Conservation (phyloP, 1,140 invertebrate species). For the Pseudobourletiella spinata region DNA sequence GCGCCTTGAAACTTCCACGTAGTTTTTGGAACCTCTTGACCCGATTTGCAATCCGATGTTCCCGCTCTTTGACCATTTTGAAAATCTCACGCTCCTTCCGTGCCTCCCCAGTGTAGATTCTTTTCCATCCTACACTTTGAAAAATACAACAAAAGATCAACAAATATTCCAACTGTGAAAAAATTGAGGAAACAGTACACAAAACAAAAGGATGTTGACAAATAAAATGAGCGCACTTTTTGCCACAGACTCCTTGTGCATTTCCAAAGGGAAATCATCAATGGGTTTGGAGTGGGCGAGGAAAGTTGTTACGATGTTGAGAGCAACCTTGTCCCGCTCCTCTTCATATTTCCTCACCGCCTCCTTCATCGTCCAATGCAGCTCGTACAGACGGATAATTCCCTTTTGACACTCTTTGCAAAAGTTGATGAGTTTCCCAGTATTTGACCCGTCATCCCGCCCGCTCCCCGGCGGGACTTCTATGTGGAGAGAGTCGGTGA, state of each 20-base stretch:
- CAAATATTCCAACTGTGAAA: no score
- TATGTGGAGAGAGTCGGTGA: neutral
- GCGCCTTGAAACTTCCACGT: neutral
- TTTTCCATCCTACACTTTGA: slow-evolving; percentile 19
- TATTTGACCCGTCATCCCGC: neutral
- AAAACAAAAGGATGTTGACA: no score
- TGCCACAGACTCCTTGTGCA: slow-evolving; percentile 5
- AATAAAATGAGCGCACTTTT: slow-evolving; percentile 13
- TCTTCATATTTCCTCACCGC: slow-evolving; percentile 14
- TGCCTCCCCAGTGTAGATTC: slow-evolving; percentile 19
- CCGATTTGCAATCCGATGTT: neutral
- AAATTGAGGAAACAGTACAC: no score
- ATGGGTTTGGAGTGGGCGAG: neutral
- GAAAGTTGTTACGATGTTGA: slow-evolving; percentile 12
- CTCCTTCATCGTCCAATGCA: slow-evolving; percentile 1
- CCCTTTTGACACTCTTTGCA: slow-evolving; percentile 12
- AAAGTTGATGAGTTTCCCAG: no score
- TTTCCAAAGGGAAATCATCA: neutral
- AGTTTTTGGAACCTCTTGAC: slow-evolving; percentile 11
- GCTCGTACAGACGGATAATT: slow-evolving; percentile 4
- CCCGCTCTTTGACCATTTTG: slow-evolving; percentile 16
- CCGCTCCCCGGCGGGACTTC: neutral
- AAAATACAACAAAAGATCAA: neutral
- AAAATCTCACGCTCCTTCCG: slow-evolving; percentile 11
- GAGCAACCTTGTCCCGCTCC: slow-evolving; percentile 14